These are phyloP conservation scores for Morus bassanus DNA, from an alignment of 2,797 vertebrate genomes.

Conservation along the genomic window DNA sequence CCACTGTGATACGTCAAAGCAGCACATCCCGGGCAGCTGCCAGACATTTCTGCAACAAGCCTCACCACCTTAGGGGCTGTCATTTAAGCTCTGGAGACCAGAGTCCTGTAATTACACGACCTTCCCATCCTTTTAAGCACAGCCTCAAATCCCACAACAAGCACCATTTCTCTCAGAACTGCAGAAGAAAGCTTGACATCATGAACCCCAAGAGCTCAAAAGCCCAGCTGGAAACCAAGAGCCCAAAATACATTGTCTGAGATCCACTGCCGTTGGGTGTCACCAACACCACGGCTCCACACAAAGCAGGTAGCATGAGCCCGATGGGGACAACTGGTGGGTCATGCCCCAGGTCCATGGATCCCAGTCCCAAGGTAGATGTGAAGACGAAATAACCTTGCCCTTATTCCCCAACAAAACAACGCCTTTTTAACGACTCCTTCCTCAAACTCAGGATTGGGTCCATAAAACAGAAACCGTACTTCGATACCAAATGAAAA, in stretches of 20 bases:
- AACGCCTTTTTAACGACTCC: background rate
- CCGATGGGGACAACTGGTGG: background rate
- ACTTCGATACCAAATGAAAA: slow-evolving; percentile 53
- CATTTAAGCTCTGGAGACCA: background rate
- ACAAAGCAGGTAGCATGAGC: background rate
- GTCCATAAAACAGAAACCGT: background rate
- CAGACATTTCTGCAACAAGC: background rate
- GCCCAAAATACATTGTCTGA: background rate
- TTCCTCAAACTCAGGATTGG: slow-evolving; percentile 7
- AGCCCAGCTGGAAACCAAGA: background rate
- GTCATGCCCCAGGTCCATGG: background rate
- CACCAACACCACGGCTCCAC: background rate
- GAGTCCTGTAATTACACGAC: background rate
- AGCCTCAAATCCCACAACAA: background rate
- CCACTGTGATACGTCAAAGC: background rate
- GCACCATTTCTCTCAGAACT: background rate
- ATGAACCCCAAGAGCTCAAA: background rate
- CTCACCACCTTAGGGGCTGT: background rate
- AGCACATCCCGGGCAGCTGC: background rate
- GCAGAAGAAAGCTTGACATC: background rate
- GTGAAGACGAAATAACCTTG: background rate
- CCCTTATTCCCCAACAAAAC: background rate
- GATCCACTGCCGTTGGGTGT: background rate
- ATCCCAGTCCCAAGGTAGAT: too few relatives aligned
- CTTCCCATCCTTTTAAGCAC: background rate